These are phyloP conservation scores for Polyommatus iphigenia DNA, from an alignment of 2,888 invertebrate species.

Conservation along the genomic window DNA sequence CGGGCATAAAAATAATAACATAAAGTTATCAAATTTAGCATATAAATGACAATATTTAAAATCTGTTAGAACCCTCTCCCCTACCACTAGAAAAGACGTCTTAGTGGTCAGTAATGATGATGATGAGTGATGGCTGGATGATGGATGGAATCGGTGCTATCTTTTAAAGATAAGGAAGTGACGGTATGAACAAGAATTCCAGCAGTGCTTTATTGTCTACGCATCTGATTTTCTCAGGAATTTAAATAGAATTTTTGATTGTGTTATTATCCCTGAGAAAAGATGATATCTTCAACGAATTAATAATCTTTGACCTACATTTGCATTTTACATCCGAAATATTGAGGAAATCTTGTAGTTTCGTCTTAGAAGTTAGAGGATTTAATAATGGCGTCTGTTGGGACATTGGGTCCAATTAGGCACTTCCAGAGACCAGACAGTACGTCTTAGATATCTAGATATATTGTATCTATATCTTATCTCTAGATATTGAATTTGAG, in stretches of 20 bases:
- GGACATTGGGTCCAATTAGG: no score
- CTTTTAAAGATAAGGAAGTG: background rate
- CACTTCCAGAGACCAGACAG: no score
- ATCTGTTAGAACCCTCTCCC: no score
- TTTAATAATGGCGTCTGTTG: background rate
- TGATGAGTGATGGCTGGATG: background rate
- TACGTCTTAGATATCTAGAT: no score
- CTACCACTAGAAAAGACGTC: no score
- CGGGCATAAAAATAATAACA: no score
- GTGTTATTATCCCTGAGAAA: conserved; percentile 3
- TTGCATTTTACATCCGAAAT: background rate
- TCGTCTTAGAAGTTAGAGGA: background rate
- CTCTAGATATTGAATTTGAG: no score
- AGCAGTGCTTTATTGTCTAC: background rate
- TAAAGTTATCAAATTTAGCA: no score
- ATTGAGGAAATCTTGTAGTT: background rate
- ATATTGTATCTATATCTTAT: no score
- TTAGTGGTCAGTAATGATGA: no score
- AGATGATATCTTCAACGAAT: background rate
- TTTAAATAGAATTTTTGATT: conserved; percentile 4
- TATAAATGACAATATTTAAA: no score
- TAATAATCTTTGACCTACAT: conserved; percentile 1
- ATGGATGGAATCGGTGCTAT: background rate
- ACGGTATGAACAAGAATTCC: conserved; percentile 7
- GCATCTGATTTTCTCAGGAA: conserved; percentile 7